phyloP scores from a whole-genome alignment of 2,797 vertebrate species.

The Macrochelys suwanniensis region DNA sequence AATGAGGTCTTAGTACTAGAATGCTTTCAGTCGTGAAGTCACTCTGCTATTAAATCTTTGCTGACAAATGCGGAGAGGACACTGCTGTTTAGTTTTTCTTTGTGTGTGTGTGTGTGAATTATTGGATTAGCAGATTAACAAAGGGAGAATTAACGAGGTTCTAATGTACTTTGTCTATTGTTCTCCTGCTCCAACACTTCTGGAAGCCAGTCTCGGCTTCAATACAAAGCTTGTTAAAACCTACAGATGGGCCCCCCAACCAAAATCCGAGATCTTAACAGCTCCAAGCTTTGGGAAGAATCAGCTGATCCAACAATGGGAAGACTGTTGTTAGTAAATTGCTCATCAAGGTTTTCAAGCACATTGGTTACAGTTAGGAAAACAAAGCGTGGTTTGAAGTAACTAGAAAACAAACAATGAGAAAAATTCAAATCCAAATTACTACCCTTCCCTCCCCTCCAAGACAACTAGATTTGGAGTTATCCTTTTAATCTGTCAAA shows the following conservation, averaged over 20 bases:
- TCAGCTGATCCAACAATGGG: conserved; percentile 24
- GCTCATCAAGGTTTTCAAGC: conserved; percentile 21
- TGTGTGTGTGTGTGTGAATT: conserved; percentile 2
- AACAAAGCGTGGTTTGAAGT: conserved; percentile 22
- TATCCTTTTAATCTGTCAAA: neutral
- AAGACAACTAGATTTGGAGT: neutral
- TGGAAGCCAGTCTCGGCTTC: neutral
- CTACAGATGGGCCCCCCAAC: neutral
- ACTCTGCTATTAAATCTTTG: neutral
- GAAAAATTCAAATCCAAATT: neutral
- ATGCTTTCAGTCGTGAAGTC: neutral
- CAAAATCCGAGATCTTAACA: conserved; percentile 64
- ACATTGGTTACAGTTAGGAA: conserved; percentile 13
- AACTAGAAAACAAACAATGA: conserved; percentile 31
- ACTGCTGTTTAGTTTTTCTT: conserved; percentile 1
- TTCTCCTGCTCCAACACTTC: conserved; percentile 22
- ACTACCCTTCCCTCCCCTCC: neutral
- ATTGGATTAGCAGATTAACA: conserved; percentile 70
- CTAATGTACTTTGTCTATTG: conserved; percentile 60
- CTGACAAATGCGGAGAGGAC: conserved; percentile 38
- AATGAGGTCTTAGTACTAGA: conserved; percentile 6
- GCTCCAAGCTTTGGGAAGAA: conserved; percentile 52
- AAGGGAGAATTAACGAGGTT: conserved; percentile 67
- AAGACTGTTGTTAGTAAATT: conserved; percentile 16
- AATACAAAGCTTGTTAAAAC: conserved; percentile 40